These are phyloP conservation scores for Darevskia mixta DNA, from an alignment of 2,797 vertebrate genomes.

Conservation along the genomic window DNA sequence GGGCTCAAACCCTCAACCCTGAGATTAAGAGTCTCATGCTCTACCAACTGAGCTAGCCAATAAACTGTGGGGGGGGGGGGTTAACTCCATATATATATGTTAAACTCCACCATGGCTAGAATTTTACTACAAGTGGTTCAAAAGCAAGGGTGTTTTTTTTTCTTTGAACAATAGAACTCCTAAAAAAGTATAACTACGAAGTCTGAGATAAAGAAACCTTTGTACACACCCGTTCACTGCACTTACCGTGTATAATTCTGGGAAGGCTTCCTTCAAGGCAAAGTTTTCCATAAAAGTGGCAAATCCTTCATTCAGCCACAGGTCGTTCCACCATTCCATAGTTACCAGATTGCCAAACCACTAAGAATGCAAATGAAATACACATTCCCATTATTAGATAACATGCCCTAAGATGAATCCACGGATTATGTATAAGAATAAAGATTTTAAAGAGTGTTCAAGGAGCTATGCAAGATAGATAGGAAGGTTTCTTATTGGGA, in stretches of 20 bases:
- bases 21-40: no score
- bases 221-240: neutral
- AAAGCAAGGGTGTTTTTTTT: neutral
- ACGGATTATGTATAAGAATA: neutral
- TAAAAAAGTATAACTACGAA: neutral
- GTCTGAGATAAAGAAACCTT: no score
- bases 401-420: neutral
- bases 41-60: no score
- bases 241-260: slow-evolving; percentile 88
- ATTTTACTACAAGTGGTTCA: neutral
- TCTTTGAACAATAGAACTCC: neutral
- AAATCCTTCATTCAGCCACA: slow-evolving; percentile 98
- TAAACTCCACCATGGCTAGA: neutral
- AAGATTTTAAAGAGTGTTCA: neutral
- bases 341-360: slow-evolving; percentile 99
- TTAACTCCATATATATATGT: neutral
- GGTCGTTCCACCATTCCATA: slow-evolving; percentile 97
- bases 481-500: neutral
- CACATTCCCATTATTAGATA: neutral
- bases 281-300: slow-evolving; percentile 95
- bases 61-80: no score
- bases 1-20: no score
- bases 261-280: slow-evolving; percentile 84
- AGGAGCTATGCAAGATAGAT: neutral
- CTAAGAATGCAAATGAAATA: slow-evolving; percentile 72